These are phyloP conservation scores for Oligia fasciuncula DNA, from an alignment of 2,888 invertebrate genomes.

Conservation along the genomic window DNA sequence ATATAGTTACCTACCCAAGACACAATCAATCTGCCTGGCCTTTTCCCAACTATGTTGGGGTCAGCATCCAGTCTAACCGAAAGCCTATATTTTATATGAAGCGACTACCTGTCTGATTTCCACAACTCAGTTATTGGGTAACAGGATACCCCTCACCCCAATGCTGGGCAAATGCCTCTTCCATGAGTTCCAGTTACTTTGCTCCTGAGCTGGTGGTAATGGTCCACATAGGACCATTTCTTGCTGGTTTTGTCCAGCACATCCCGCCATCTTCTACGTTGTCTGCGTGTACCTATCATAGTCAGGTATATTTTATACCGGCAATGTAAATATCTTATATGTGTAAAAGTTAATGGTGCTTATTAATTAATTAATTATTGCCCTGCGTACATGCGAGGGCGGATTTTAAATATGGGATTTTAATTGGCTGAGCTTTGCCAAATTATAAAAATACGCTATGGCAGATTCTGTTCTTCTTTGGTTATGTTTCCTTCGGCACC, in stretches of 20 bases:
- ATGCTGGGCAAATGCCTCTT: not conserved
- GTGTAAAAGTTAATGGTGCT: not conserved
- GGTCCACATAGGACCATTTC: not conserved
- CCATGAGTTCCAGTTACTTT: not conserved
- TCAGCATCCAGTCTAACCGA: no score
- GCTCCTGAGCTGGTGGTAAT: not conserved
- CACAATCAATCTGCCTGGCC: no score
- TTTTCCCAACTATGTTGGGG: no score
- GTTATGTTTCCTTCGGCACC: not conserved
- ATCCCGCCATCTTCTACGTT: not conserved
- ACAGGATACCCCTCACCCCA: no score
- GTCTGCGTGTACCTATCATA: not conserved
- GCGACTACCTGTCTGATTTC: not conserved
- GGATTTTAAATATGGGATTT: constrained; percentile 8
- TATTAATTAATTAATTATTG: no score
- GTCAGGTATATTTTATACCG: constrained; percentile 2
- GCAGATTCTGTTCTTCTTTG: not conserved
- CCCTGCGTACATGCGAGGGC: not conserved
- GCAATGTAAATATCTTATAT: not conserved
- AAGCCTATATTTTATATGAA: not conserved
- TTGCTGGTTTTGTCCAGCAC: not conserved
- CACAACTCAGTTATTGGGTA: not conserved
- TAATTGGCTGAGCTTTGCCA: not conserved
- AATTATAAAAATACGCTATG: not conserved
- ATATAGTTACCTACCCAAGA: no score